These are phyloP conservation scores for Pelodiscus sinensis DNA, from an alignment of 2,113 vertebrate genomes.

Conservation along the genomic window DNA sequence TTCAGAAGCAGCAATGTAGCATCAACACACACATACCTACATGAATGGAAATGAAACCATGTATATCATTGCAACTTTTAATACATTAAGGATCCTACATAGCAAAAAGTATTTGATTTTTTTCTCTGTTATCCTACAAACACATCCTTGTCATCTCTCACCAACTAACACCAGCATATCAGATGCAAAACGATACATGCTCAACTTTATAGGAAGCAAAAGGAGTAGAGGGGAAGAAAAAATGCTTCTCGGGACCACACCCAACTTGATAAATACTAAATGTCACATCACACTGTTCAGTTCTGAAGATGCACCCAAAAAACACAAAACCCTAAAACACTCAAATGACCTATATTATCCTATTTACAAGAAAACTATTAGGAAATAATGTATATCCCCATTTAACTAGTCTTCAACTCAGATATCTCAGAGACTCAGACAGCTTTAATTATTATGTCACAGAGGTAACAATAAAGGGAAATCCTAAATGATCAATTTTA, in stretches of 20 bases:
- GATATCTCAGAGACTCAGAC: neutral
- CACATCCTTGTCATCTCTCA: conserved; percentile 55
- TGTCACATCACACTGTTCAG: conserved; percentile 12
- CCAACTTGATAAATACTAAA: conserved; percentile 18
- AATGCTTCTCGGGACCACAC: neutral
- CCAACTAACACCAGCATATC: conserved; percentile 51
- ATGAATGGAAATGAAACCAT: conserved; percentile 36
- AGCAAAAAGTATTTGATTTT: conserved; percentile 17
- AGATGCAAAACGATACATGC: conserved; percentile 62
- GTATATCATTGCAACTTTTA: neutral
- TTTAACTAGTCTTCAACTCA: neutral
- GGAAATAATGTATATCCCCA: neutral
- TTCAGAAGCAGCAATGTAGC: conserved; percentile 66
- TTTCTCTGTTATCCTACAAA: conserved; percentile 39
- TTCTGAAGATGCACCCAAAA: neutral
- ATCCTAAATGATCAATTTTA: conserved; percentile 27
- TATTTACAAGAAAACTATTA: neutral
- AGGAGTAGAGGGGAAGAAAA: conserved; percentile 33
- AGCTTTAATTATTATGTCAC: conserved; percentile 20
- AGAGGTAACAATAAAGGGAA: conserved; percentile 14
- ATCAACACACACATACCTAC: conserved; percentile 16
- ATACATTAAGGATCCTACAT: neutral
- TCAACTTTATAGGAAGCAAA: conserved; percentile 54
- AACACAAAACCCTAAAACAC: neutral
- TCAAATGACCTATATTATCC: neutral